A percentile compares a stretch with the other conserved stretches of the same genome.
Conservation (phyloP, 1,140 invertebrate species). For the Euwallacea fornicatus region DNA sequence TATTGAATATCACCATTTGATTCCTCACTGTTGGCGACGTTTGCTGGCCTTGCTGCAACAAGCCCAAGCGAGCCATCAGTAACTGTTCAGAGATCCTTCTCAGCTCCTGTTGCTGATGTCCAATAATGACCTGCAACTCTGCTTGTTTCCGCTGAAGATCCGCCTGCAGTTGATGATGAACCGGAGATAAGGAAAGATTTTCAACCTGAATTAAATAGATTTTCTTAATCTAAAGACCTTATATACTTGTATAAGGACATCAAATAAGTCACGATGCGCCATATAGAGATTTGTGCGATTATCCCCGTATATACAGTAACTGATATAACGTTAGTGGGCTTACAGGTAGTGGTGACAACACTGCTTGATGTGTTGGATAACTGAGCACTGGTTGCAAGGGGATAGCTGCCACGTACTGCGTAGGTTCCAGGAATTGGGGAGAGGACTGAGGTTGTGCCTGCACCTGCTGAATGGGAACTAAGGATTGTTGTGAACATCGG, state of each 20-base stretch:
- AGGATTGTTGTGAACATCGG: neutral
- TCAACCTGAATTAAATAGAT: constrained; percentile 24
- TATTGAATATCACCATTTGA: neutral
- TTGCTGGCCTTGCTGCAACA: constrained; percentile 64
- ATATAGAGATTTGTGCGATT: neutral
- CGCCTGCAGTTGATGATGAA: constrained; percentile 66
- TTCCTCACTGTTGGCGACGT: neutral
- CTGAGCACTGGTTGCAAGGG: constrained; percentile 61
- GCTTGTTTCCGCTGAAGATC: constrained; percentile 82
- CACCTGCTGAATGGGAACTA: neutral
- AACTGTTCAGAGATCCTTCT: constrained; percentile 81
- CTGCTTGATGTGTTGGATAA: constrained; percentile 46
- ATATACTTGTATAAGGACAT: neutral
- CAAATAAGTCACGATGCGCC: no score
- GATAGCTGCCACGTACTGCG: constrained; percentile 65
- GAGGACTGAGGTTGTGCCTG: constrained; percentile 37
- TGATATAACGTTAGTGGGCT: no score
- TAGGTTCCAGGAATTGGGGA: constrained; percentile 57
- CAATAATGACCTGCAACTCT: constrained; percentile 79
- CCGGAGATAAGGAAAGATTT: constrained; percentile 55
- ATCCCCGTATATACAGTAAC: no score
- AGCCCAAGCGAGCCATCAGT: constrained; percentile 77
- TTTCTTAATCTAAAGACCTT: neutral
- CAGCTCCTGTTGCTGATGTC: constrained; percentile 84
- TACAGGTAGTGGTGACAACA: constrained; percentile 53